Percentiles rank a stretch among this genome's conserved stretches.
phyloP scores from a whole-genome alignment of 2,113 vertebrate genomes.

The Tragelaphus strepsiceros region DNA sequence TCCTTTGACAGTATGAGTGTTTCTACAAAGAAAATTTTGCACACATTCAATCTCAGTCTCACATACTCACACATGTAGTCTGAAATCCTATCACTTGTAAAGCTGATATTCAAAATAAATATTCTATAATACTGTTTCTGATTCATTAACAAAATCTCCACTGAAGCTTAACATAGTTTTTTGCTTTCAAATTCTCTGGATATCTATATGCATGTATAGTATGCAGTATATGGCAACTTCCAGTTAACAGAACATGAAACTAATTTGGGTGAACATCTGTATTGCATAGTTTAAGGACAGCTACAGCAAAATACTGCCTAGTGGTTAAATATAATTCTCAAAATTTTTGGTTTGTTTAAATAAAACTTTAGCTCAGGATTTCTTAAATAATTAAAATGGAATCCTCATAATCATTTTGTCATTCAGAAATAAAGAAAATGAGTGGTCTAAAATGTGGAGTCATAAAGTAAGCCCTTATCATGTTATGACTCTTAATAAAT shows the following conservation, averaged over 20 bases:
- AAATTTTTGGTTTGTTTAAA: background rate
- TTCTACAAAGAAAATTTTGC: background rate
- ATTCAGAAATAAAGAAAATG: background rate
- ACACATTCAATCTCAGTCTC: background rate
- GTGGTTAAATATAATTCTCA: background rate
- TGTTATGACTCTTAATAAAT: background rate
- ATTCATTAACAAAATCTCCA: background rate
- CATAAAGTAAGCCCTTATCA: background rate
- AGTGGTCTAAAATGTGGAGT: background rate
- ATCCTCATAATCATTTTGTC: background rate
- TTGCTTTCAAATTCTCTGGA: background rate
- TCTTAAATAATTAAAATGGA: background rate
- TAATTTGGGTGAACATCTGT: background rate
- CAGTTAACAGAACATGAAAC: background rate
- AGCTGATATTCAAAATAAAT: background rate
- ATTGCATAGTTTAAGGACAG: background rate
- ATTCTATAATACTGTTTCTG: background rate
- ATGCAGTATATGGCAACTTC: background rate
- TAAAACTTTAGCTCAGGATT: background rate
- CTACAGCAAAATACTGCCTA: background rate
- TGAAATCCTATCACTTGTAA: background rate
- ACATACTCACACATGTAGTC: background rate
- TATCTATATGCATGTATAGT: background rate
- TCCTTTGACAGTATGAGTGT: background rate
- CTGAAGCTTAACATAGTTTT: background rate